Base-by-base conservation (phyloP, 2,888 invertebrate species). In the Adelognathus sp. region DNA sequence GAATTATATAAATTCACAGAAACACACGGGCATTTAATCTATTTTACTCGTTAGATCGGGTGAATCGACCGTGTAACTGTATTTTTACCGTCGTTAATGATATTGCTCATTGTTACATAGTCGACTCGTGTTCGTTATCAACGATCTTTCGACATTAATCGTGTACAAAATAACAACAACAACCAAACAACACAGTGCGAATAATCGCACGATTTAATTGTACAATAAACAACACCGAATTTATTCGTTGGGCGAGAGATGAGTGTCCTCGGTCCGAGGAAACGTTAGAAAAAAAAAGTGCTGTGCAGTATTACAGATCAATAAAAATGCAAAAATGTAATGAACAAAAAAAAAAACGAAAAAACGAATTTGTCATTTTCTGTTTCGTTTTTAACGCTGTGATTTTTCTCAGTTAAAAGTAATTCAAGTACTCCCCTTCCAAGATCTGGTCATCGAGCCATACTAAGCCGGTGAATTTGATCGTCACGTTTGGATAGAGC, bases 231-330 rank as follows among this genome's bases (percentile, higher is more conserved):
- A 72, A 76, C 70, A 60, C 33, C 50, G 69, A 70, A 76, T 52
- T 11, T 71, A 79, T 74, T 79, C 76, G 73, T 81, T 61, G 66
- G 71, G 44, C 61, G 76, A 79, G 46, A 56, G 54, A 63, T n/a
- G n/a, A 73, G 69, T 80, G 69, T 78, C 83, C 85, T 81, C 76
- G 67, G 75, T 80, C n/a, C n/a, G 79, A 83, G 82, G 81, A 86
- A 72, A 64, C n/a, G 39, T 72, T 72, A 66, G 66, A 72, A 72
- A 70, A 54, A 44, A n/a, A 66, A 86, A 81, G 82, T 86, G 84
- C 86, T 87, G 86, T 86, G 89, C 90, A 90, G 90, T 90, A 90
- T 90, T 90, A 90, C 81, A 78, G 76, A 83, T 79, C 74, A 90
- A 90, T 89, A 89, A 90, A 89, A 77, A 72, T 78, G 80, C 76